A percentile compares a stretch with the other conserved stretches of the same genome.
phyloP scores from a whole-genome alignment of 1,140 invertebrate species.

The Ceratina calcarata region DNA sequence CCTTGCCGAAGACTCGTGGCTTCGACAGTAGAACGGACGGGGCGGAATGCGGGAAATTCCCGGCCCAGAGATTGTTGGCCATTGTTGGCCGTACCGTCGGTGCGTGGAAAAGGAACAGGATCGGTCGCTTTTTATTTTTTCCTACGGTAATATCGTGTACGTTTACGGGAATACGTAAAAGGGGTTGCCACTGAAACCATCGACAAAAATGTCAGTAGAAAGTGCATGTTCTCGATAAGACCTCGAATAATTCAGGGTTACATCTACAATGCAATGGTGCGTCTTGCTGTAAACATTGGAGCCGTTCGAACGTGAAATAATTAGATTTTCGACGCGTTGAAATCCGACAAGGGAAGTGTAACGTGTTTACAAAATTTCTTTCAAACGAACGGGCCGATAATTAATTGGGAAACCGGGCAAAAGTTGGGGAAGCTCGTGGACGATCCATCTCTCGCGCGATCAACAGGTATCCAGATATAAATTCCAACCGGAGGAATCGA shows the following conservation, averaged over 20 bases:
- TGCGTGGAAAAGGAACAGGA: not conserved
- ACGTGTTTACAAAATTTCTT: too few species aligned
- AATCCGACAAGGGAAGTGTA: slow-evolving; percentile 15
- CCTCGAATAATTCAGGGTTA: too few species aligned
- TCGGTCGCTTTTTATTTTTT: not conserved
- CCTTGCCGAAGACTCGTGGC: slow-evolving; percentile 40
- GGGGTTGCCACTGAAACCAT: slow-evolving; percentile 2
- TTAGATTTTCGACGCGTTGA: slow-evolving; percentile 11
- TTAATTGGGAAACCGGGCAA: slow-evolving; percentile 56
- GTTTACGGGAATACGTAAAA: not conserved
- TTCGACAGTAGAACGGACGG: slow-evolving; percentile 43
- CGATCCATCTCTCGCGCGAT: slow-evolving; percentile 49
- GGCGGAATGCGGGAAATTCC: slow-evolving; percentile 56
- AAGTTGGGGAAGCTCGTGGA: slow-evolving; percentile 54
- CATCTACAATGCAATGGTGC: too few species aligned
- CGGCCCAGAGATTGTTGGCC: slow-evolving; percentile 5
- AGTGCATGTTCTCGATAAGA: too few species aligned
- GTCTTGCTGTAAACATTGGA: too few species aligned
- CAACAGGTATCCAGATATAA: slow-evolving; percentile 57
- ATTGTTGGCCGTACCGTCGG: not conserved
- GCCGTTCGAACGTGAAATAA: not conserved
- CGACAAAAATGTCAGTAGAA: not conserved
- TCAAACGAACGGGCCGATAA: slow-evolving; percentile 40
- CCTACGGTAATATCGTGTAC: slow-evolving; percentile 21
- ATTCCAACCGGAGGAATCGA: slow-evolving; percentile 46